phyloP scores from a whole-genome alignment of 2,113 vertebrate genomes.

The Clarias batrachus region DNA sequence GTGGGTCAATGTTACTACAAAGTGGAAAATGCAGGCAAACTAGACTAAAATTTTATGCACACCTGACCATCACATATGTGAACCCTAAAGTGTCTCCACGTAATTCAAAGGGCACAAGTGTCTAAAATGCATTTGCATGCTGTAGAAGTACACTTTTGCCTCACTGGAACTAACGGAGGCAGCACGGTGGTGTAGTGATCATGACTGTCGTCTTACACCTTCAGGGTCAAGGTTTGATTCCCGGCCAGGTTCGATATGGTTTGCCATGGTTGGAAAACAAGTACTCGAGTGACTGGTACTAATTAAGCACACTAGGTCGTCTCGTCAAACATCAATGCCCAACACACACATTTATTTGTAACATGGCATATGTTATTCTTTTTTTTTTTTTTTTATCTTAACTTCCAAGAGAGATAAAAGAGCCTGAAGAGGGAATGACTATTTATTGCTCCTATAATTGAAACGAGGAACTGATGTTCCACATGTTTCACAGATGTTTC shows the following conservation, averaged over 20 bases:
- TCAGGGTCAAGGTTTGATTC: no score
- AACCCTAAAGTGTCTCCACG: not conserved
- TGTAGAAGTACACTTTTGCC: not conserved
- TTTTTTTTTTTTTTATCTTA: not conserved
- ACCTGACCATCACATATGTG: not conserved
- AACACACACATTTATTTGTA: constrained; percentile 53
- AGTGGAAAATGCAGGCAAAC: not conserved
- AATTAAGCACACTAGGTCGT: not conserved
- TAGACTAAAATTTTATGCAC: not conserved
- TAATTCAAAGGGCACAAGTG: not conserved
- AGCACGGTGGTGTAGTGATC: no score
- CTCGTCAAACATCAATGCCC: not conserved
- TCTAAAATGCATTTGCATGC: not conserved
- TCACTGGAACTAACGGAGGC: not conserved
- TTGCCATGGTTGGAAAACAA: not conserved
- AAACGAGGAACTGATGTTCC: not conserved
- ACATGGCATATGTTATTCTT: not conserved
- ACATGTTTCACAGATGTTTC: not conserved
- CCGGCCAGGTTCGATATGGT: no score
- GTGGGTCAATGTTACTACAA: not conserved
- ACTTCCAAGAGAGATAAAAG: not conserved
- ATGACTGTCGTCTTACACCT: no score
- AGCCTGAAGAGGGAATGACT: not conserved
- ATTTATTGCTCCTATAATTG: not conserved
- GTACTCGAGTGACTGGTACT: not conserved